Evolutionary conservation across 2,888 invertebrate species (phyloP).

Genomic region (Latrodectus hesperus): DNA sequence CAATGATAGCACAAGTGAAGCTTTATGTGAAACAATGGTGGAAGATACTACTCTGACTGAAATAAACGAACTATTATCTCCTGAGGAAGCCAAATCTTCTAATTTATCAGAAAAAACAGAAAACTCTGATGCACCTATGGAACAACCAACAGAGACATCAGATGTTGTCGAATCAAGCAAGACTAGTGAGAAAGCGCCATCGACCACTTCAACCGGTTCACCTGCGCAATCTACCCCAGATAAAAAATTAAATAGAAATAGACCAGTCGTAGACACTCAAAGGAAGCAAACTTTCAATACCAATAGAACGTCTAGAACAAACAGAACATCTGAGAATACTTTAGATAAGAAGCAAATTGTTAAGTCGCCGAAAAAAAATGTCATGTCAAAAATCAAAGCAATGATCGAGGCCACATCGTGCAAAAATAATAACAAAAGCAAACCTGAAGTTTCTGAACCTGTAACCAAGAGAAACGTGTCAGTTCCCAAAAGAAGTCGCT

Average conservation of each 20-base stretch:
- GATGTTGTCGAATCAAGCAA: neutral
- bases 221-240: constrained; percentile 49
- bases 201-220: neutral
- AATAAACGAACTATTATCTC: constrained; percentile 49
- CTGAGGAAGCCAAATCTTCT: constrained; percentile 35
- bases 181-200: constrained; percentile 16
- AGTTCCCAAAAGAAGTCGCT: constrained; percentile 80
- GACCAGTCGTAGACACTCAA: neutral
- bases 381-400: constrained; percentile 84
- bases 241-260: constrained; percentile 26
- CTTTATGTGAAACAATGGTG: constrained; percentile 62
- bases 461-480: constrained; percentile 2
- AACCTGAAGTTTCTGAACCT: constrained; percentile 77
- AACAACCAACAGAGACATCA: neutral
- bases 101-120: neutral
- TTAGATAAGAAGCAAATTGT: constrained; percentile 74
- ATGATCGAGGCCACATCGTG: constrained; percentile 79
- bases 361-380: constrained; percentile 86
- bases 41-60: constrained; percentile 63
- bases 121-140: neutral
- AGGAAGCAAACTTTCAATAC: neutral
- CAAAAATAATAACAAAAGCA: constrained; percentile 72
- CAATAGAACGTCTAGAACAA: neutral
- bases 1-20: constrained; percentile 60
- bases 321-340: constrained; percentile 23